phyloP scores from a whole-genome alignment of 37 sponge, comb jelly and placozoan genomes.

The Amphimedon queenslandica region DNA sequence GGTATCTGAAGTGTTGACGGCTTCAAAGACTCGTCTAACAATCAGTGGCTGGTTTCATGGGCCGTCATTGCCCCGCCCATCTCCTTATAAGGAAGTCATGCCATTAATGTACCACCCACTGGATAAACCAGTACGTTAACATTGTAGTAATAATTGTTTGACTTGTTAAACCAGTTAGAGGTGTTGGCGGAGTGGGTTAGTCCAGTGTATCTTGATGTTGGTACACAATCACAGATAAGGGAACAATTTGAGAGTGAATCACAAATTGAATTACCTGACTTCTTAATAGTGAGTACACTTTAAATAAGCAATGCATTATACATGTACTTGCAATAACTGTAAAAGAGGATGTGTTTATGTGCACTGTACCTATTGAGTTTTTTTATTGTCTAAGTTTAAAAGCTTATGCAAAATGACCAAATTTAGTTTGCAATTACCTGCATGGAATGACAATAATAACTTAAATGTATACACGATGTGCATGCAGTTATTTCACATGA shows the following conservation, averaged over 20 bases:
- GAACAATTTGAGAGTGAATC: slow-evolving; percentile 79
- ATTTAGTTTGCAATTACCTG: too few relatives aligned
- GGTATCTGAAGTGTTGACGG: slow-evolving; percentile 79
- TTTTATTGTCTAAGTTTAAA: too few relatives aligned
- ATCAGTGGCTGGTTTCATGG: slow-evolving; percentile 93
- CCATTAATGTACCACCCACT: slow-evolving; percentile 6
- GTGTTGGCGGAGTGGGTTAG: slow-evolving; percentile 79
- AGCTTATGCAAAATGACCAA: too few relatives aligned
- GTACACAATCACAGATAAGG: slow-evolving; percentile 57
- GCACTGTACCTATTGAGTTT: background rate
- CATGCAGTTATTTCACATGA: too few relatives aligned
- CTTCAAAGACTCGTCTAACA: slow-evolving; percentile 64
- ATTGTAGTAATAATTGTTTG: background rate
- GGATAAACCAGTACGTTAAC: background rate
- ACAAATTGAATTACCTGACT: slow-evolving; percentile 72
- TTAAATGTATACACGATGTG: too few relatives aligned
- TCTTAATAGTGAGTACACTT: slow-evolving; percentile 77
- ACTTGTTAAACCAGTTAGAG: slow-evolving; percentile 43
- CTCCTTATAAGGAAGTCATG: background rate
- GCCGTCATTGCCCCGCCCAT: slow-evolving; percentile 39
- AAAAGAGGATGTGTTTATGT: background rate
- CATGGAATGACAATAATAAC: too few relatives aligned
- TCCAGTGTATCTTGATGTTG: slow-evolving; percentile 76
- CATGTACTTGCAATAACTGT: background rate
- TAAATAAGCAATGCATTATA: too few relatives aligned